Conservation (phyloP, 1,140 invertebrate genomes). For the Brachystomella parvula region DNA sequence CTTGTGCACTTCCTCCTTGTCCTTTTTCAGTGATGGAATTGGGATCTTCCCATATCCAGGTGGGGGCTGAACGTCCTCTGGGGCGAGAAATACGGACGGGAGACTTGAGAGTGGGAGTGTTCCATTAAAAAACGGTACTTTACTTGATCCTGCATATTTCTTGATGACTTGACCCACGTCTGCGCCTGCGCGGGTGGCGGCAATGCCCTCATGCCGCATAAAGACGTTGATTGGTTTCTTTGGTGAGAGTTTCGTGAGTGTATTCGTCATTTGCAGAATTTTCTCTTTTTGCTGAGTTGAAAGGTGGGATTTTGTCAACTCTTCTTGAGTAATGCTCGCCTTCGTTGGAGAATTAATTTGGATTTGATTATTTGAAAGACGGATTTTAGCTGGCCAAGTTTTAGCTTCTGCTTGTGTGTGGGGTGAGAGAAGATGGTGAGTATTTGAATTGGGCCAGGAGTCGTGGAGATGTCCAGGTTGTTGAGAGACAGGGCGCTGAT, state of each 20-base stretch:
- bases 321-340: background rate
- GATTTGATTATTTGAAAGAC: background rate
- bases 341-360: background rate
- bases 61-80: constrained; percentile 32
- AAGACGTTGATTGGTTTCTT: constrained; percentile 37
- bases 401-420: background rate
- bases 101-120: constrained; percentile 26
- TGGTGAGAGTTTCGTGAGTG: constrained; percentile 35
- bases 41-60: constrained; percentile 36
- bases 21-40: constrained; percentile 33
- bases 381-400: constrained; percentile 1
- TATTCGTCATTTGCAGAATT: constrained; percentile 28
- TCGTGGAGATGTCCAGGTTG: constrained; percentile 34
- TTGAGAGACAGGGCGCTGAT: constrained; percentile 31
- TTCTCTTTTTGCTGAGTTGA: constrained; percentile 24
- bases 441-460: constrained; percentile 38
- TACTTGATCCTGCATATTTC: constrained; percentile 36
- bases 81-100: constrained; percentile 35
- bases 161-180: constrained; percentile 37
- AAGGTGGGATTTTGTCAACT: background rate
- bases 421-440: constrained; percentile 35
- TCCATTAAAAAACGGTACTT: constrained; percentile 38
- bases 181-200: constrained; percentile 23
- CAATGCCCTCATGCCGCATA: constrained; percentile 34
- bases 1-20: background rate